Evolutionary conservation across 2,888 invertebrate genomes (phyloP).

Genomic region (Hemicrepidius hirtus): DNA sequence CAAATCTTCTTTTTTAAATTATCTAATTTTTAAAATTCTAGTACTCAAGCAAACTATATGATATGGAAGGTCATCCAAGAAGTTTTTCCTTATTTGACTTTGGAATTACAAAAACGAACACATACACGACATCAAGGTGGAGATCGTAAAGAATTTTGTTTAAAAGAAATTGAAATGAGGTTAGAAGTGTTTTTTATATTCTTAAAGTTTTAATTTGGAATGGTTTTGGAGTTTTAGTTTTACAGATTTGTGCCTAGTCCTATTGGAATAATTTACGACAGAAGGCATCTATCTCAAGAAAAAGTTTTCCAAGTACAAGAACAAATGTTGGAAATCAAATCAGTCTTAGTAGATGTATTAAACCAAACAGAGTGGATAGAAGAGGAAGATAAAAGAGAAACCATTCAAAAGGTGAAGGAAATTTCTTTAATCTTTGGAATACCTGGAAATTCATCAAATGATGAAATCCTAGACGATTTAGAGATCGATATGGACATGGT

Average conservation of each 20-base stretch:
- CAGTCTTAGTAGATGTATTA: constrained; percentile 54
- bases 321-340: constrained; percentile 58
- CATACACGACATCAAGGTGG: neutral
- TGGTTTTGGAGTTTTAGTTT: neutral
- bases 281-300: constrained; percentile 12
- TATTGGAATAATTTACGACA: neutral
- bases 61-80: constrained; percentile 60
- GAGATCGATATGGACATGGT: constrained; percentile 60
- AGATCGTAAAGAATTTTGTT: constrained; percentile 16
- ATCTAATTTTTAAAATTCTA: constrained; percentile 44
- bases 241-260: constrained; percentile 18
- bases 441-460: constrained; percentile 58
- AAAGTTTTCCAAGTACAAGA: constrained; percentile 53
- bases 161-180: neutral
- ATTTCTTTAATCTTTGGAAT: constrained; percentile 59
- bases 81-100: constrained; percentile 27
- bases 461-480: constrained; percentile 57
- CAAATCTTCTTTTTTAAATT: neutral
- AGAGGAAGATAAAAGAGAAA: constrained; percentile 51
- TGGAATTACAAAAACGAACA: constrained; percentile 2
- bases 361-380: constrained; percentile 59
- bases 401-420: constrained; percentile 52
- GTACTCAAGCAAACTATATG: constrained; percentile 63
- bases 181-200: neutral
- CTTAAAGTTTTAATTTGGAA: neutral